Base-by-base conservation (phyloP, 2,797 vertebrate species). In the Anableps anableps region DNA sequence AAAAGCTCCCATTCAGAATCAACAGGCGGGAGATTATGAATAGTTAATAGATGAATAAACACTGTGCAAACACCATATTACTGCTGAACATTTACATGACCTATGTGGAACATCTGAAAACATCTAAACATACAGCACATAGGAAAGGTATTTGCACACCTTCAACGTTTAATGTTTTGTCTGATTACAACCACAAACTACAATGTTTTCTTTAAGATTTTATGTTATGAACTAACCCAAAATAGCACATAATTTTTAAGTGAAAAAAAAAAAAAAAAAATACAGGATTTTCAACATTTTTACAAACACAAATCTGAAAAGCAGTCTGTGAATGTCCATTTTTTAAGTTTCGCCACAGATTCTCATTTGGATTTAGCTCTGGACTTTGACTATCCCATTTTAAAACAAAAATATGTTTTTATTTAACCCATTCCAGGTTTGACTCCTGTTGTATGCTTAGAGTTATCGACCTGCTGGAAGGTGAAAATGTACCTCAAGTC, bases 1-100 rank as follows among this genome's bases (percentile, higher is more conserved):
- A 75, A 74, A 82, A 76, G 85, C 87, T 81, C 31, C 77, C 68
- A 75, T 73, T 72, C 58, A 81, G 34, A 78, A 80, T 72, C 43
- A 86, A 77, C 83, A 84, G 58, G 26, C 2, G 78, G 31, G n/a
- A n/a, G 31, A 19, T 74, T 78, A 2, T 47, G 41, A 58, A 64
- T 72, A 60, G 77, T 34, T 51, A 76, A 16, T 10, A 31, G 75
- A 66, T 34, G 47, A 83, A 80, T 72, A 78, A 60, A 71, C 36
- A 14, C 26, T 45, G 66, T 47, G 43, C n/a, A 45, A 71, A 47
- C 26, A 17, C 13, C 5, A n/a, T 83, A 11, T 78, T 72, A 21
- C 75, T 75, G 81, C 68, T 31, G 47, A 80, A 76, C 50, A 78
- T 79, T 53, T 64, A 70, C 34, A 47, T 23, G 60, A 45, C 21